These are phyloP conservation scores for Callyntrura sp. DNA, from an alignment of 2,888 invertebrate genomes.

Conservation along the genomic window DNA sequence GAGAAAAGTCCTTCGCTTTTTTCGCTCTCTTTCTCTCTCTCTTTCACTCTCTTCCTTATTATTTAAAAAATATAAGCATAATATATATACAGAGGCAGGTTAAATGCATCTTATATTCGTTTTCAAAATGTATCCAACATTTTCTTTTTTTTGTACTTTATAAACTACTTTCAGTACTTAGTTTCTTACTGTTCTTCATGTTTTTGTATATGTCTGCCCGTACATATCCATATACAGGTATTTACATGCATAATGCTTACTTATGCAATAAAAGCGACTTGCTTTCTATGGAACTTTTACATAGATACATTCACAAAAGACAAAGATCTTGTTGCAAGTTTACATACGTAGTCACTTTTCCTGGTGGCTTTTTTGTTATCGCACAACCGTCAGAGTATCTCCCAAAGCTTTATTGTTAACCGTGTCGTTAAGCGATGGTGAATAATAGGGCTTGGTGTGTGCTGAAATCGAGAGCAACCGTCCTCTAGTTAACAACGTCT, in stretches of 20 bases:
- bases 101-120: background rate
- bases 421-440: conserved; percentile 26
- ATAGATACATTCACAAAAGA: background rate
- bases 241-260: too few relatives aligned
- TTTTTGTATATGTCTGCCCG: too few relatives aligned
- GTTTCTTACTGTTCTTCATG: too few relatives aligned
- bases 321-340: conserved; percentile 16
- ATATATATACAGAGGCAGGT: too few relatives aligned
- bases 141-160: too few relatives aligned
- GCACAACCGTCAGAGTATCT: background rate
- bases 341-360: background rate
- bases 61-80: background rate
- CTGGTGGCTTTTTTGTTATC: background rate
- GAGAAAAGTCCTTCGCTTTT: conserved; percentile 32
- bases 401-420: background rate
- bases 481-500: conserved; percentile 41
- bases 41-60: background rate
- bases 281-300: background rate
- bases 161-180: too few relatives aligned
- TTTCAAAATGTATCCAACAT: background rate
- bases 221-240: too few relatives aligned
- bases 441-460: background rate
- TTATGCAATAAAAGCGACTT: too few relatives aligned
- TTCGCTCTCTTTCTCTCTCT: conserved; percentile 25
- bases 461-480: background rate